Conservation (phyloP, 2,888 invertebrate species). For the Schrankia costaestrigalis region DNA sequence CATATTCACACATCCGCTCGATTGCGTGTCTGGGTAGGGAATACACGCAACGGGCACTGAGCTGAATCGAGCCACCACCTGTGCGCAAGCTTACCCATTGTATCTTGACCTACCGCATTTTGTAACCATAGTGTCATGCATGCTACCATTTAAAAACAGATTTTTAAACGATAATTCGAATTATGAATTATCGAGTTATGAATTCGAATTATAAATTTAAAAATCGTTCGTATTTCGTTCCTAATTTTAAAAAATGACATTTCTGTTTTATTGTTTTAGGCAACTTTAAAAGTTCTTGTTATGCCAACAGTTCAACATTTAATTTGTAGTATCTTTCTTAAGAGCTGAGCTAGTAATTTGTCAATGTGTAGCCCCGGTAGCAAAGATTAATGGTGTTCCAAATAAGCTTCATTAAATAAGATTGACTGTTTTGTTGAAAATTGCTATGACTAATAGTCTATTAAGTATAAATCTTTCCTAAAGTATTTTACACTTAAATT, state of each 20-base stretch:
- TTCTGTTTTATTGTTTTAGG: no score
- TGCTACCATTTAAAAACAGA: no score
- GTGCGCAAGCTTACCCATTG: constrained; percentile 27
- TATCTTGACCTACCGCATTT: constrained; percentile 41
- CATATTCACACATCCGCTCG: constrained; percentile 37
- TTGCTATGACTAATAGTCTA: constrained; percentile 11
- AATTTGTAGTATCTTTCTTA: constrained; percentile 9
- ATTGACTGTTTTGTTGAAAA: constrained; percentile 19
- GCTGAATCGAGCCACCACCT: constrained; percentile 29
- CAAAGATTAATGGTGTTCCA: constrained; percentile 17
- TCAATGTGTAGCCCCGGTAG: constrained; percentile 5
- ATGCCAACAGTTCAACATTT: no score
- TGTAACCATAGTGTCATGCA: no score
- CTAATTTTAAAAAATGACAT: no score
- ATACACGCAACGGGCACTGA: constrained; percentile 24
- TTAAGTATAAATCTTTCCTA: constrained; percentile 12
- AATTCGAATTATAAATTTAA: no score
- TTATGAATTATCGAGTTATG: no score
- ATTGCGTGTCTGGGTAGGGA: constrained; percentile 31
- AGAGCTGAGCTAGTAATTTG: constrained; percentile 14
- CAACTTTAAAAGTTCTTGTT: no score
- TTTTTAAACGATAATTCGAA: no score
- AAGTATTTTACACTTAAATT: no score
- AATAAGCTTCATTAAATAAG: constrained; percentile 19
- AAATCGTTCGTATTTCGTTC: no score